Conservation (phyloP, 2,113 vertebrate species). For the Ellobius talpinus region DNA sequence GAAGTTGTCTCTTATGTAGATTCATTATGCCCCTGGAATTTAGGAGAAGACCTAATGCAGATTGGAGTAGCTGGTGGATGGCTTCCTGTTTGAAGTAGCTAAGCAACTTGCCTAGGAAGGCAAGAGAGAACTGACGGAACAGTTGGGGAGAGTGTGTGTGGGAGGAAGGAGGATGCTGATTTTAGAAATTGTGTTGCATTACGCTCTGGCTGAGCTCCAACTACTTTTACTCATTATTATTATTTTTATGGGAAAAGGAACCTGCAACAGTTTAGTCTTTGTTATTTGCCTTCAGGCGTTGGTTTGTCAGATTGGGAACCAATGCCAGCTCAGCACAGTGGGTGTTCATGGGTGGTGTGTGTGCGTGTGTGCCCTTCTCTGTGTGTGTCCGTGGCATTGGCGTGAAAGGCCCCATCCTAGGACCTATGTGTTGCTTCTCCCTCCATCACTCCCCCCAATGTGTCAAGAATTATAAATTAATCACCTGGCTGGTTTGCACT, state of each 20-base stretch:
- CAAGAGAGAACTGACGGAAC: constrained; percentile 47
- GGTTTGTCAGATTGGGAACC: constrained; percentile 74
- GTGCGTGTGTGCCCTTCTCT: not conserved
- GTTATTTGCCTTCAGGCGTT: constrained; percentile 75
- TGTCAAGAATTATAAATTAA: constrained; percentile 83
- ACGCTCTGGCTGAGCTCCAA: constrained; percentile 82
- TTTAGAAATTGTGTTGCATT: constrained; percentile 77
- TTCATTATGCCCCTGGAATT: not conserved
- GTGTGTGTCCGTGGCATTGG: constrained; percentile 55
- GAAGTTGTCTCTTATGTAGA: not conserved
- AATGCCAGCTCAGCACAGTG: constrained; percentile 55
- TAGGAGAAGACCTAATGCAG: not conserved
- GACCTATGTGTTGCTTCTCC: constrained; percentile 67
- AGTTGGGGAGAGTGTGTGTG: not conserved
- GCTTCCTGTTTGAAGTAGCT: constrained; percentile 68
- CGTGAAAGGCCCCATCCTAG: constrained; percentile 54
- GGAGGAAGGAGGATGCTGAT: constrained; percentile 78
- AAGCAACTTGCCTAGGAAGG: constrained; percentile 73
- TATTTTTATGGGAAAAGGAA: constrained; percentile 86
- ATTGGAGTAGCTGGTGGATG: not conserved
- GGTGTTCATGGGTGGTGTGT: constrained; percentile 68
- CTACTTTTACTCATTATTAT: constrained; percentile 85
- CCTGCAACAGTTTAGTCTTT: constrained; percentile 81
- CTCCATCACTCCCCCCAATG: constrained; percentile 68
- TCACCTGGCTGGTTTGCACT: constrained; percentile 79